phyloP scores from a whole-genome alignment of 2,888 invertebrate genomes.

The Scaeva pyrastri region DNA sequence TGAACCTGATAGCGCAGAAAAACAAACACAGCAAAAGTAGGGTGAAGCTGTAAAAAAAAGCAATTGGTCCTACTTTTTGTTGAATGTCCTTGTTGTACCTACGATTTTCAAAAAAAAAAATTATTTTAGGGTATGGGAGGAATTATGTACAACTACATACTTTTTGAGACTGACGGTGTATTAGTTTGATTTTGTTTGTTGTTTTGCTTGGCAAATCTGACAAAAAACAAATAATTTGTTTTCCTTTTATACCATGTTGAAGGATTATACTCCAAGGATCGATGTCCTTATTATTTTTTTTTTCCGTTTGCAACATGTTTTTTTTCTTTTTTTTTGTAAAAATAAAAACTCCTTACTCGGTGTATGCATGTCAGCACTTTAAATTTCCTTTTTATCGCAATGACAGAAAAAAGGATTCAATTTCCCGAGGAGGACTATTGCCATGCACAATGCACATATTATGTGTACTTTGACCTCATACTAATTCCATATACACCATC shows the following conservation, averaged over 20 bases:
- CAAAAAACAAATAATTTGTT: background rate
- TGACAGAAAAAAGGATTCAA: conserved; percentile 1
- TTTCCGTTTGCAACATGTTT: background rate
- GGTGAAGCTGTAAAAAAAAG: no score
- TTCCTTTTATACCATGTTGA: background rate
- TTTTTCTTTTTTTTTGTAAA: no score
- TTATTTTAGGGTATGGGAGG: background rate
- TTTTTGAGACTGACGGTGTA: background rate
- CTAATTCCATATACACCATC: conserved; percentile 1
- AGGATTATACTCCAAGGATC: background rate
- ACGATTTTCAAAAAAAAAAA: no score
- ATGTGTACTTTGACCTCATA: background rate
- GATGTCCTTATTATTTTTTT: background rate
- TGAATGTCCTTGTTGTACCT: background rate
- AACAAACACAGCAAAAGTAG: background rate
- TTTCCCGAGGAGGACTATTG: background rate
- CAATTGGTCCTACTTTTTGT: background rate
- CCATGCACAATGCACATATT: background rate
- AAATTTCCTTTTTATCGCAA: conserved; percentile 4
- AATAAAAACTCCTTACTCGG: background rate
- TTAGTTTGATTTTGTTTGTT: background rate
- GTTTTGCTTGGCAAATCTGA: background rate
- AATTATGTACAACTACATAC: background rate
- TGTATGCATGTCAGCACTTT: background rate
- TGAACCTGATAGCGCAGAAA: background rate